Percentiles rank a stretch among this genome's conserved stretches.
Conservation (phyloP, 2,113 vertebrate species). For the Phalacrocorax carbo region DNA sequence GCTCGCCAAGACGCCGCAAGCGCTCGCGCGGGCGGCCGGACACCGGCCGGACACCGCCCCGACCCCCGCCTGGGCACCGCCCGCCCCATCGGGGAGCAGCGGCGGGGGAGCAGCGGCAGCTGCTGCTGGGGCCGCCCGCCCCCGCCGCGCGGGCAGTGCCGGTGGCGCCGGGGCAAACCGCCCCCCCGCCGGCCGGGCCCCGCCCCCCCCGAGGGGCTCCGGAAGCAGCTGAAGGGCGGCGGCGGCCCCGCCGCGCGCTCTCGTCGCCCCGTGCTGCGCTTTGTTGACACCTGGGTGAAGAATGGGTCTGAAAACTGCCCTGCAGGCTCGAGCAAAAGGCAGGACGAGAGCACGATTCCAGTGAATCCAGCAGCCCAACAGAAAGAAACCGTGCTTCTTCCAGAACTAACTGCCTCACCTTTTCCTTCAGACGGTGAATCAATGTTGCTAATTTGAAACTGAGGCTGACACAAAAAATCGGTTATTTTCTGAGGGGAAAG, state of each 20-base stretch:
- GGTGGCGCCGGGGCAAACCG: no score
- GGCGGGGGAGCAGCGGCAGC: no score
- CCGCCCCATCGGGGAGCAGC: no score
- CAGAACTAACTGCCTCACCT: no score
- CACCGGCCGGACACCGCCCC: no score
- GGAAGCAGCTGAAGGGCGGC: neutral
- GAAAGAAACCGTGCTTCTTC: neutral
- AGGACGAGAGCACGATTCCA: no score
- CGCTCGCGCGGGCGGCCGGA: no score
- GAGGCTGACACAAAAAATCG: neutral
- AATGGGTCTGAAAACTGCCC: neutral
- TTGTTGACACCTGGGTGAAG: no score
- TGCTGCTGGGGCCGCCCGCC: no score
- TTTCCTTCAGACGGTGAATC: neutral
- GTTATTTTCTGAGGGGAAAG: neutral
- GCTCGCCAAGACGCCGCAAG: rapidly evolving
- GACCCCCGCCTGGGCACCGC: neutral
- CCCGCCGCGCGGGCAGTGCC: no score
- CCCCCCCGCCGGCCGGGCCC: neutral
- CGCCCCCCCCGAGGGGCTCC: neutral
- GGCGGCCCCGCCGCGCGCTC: no score
- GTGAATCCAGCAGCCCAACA: neutral
- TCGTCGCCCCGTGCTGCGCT: neutral
- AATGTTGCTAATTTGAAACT: neutral
- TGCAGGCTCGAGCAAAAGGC: rapidly evolving